Percentiles rank a stretch among this genome's conserved stretches.
Evolutionary conservation across 1,140 invertebrate species (phyloP).

Genomic region (Rhopalosiphum maidis): DNA sequence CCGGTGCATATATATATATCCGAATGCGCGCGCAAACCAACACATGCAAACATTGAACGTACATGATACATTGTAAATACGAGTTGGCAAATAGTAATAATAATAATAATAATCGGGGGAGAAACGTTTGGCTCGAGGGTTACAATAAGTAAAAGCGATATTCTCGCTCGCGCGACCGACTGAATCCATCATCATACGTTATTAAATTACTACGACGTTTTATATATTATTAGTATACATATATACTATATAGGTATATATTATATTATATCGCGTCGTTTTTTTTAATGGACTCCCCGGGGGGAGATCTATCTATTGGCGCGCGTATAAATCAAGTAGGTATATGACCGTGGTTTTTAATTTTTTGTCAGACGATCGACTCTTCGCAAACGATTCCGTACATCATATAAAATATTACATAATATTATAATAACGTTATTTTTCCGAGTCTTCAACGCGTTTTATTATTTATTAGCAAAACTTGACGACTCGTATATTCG

Average conservation of each 20-base stretch:
- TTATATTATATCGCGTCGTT: not conserved
- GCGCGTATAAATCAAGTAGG: not conserved
- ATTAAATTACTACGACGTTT: not conserved
- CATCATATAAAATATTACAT: not conserved
- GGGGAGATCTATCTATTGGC: not conserved
- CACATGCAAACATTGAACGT: not conserved
- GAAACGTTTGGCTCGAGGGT: not conserved
- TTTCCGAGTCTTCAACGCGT: not conserved
- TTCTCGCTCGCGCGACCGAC: not conserved
- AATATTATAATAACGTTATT: not conserved
- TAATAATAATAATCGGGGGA: not conserved
- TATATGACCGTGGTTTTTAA: not conserved
- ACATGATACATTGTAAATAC: not conserved
- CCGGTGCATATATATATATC: not conserved
- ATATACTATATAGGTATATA: no score
- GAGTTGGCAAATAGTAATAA: not conserved
- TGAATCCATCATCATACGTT: not conserved
- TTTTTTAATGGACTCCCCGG: slow-evolving; percentile 7
- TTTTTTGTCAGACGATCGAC: not conserved
- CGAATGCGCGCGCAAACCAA: not conserved
- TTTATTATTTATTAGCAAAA: not conserved
- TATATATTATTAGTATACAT: not conserved
- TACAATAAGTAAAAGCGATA: not conserved
- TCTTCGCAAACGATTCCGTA: not conserved
- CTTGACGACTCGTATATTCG: no score